Base-by-base conservation (phyloP, 2,113 vertebrate genomes). In the Oceanites oceanicus region DNA sequence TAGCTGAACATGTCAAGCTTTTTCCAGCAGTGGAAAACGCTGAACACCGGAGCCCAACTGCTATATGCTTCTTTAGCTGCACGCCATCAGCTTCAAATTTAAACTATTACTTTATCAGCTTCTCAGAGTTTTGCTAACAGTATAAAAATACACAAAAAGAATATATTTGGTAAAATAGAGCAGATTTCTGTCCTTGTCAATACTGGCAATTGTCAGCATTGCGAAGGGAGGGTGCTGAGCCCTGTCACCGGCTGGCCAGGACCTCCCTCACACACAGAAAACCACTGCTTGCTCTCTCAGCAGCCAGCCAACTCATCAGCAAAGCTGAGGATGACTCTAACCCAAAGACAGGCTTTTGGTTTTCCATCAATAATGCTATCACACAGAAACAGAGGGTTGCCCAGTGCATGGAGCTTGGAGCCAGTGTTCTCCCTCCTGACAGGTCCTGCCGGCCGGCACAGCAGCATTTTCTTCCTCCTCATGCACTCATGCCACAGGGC, bases 351-450 rank as follows among this genome's bases (percentile, higher is more conserved):
- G 13, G 15, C 11, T 40, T 42, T 17, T 10, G 52, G 3, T 13
- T 53, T 78, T 53, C 17, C 38, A 17, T 29, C 32, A 3, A 7
- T 7, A 27, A 75, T 49, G 13, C 6, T 7, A 11, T 13, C 15
- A 6, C 0, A 13, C 8, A 2, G 9, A 36, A 34, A 47, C 11
- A 12, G 50, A n/a, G 26, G 4, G 29, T 15, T 1, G 1, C 15
- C 23, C 2, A 8, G 49, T 50, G 49, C 49, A 13, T 13, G 49
- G 49, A 50, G 49, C 18, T 17, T 18, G 44, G 45, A 45, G 45
- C 18, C 18, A 10, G 45, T 15, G 15, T 18, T 45, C 49, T 50
- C 20, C 25, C 13, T 10, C 5, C 56, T 3, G 10, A 27, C 10
- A 3, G 14, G 14, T 27, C 27, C 38, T n/a, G 0, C 42, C 11